These are phyloP conservation scores for Lissocephala sabroskyi DNA, from an alignment of 2,888 invertebrate species.

Conservation along the genomic window DNA sequence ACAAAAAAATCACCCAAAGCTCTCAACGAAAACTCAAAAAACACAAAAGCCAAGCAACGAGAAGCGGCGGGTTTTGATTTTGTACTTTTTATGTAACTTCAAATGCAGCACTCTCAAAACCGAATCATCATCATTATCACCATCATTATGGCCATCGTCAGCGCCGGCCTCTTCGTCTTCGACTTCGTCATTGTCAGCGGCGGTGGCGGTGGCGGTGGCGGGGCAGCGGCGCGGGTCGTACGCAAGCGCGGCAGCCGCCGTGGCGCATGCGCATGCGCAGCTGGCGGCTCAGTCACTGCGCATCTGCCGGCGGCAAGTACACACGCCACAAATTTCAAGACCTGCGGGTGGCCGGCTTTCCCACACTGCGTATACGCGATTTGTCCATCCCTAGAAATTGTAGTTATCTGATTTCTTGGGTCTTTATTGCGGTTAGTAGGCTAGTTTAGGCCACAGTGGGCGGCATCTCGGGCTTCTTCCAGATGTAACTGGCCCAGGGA, in stretches of 20 bases:
- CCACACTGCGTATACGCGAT: no score
- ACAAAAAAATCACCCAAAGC: conserved; percentile 33
- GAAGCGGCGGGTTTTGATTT: conserved; percentile 30
- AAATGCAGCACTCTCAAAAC: conserved; percentile 47
- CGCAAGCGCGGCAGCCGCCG: conserved; percentile 10
- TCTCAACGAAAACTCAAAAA: conserved; percentile 22
- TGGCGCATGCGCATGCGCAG: conserved; percentile 16
- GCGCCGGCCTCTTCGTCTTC: conserved; percentile 21
- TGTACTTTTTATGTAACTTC: conserved; percentile 54
- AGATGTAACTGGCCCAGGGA: conserved; percentile 67
- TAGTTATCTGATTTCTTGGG: no score
- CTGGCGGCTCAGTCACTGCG: conserved; percentile 6
- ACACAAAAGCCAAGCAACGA: conserved; percentile 20
- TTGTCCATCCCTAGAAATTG: no score
- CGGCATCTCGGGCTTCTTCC: conserved; percentile 65
- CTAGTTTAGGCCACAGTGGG: conserved; percentile 64
- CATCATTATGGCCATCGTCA: conserved; percentile 5
- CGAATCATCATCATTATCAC: conserved; percentile 17
- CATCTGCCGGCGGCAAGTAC: neutral
- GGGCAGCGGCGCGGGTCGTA: no score
- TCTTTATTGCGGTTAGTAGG: no score
- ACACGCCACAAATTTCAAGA: no score
- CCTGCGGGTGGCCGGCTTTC: no score
- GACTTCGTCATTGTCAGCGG: conserved; percentile 3
- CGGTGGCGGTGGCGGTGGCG: conserved; percentile 5